phyloP scores from a whole-genome alignment of 2,888 invertebrate genomes.

The Trichogramma dendrolimi region DNA sequence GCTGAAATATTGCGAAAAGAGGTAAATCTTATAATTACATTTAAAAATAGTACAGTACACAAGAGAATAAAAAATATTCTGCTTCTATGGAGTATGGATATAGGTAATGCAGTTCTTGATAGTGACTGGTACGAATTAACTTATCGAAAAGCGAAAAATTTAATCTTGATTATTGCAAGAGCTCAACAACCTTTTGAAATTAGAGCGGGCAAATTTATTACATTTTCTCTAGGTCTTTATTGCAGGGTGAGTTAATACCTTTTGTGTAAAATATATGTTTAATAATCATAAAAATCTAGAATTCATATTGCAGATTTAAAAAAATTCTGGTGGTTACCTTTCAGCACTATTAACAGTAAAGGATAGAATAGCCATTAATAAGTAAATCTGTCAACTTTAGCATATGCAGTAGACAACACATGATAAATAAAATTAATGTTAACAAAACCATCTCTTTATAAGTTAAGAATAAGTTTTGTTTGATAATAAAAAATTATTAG shows the following conservation, averaged over 20 bases:
- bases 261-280: background rate
- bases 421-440: too few relatives aligned
- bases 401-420: too few relatives aligned
- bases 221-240: slow-evolving; percentile 37
- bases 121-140: slow-evolving; percentile 36
- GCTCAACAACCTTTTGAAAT: slow-evolving; percentile 35
- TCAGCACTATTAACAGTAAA: slow-evolving; percentile 19
- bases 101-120: slow-evolving; percentile 34
- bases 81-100: slow-evolving; percentile 31
- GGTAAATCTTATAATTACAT: slow-evolving; percentile 12
- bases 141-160: slow-evolving; percentile 24
- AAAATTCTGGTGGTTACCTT: slow-evolving; percentile 15
- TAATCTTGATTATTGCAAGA: slow-evolving; percentile 33
- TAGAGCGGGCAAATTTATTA: slow-evolving; percentile 39
- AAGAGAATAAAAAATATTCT: background rate
- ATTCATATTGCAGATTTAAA: slow-evolving; percentile 18
- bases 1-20: slow-evolving; percentile 25
- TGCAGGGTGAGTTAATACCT: slow-evolving; percentile 30
- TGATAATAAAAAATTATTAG: too few relatives aligned
- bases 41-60: background rate
- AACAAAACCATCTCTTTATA: too few relatives aligned
- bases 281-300: background rate
- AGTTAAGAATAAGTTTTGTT: too few relatives aligned
- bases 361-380: slow-evolving; percentile 3
- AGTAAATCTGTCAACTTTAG: background rate